A percentile compares a stretch with the other conserved stretches of the same genome.
Evolutionary conservation across 2,113 vertebrate species (phyloP).

Genomic region (Oenanthe melanoleuca): DNA sequence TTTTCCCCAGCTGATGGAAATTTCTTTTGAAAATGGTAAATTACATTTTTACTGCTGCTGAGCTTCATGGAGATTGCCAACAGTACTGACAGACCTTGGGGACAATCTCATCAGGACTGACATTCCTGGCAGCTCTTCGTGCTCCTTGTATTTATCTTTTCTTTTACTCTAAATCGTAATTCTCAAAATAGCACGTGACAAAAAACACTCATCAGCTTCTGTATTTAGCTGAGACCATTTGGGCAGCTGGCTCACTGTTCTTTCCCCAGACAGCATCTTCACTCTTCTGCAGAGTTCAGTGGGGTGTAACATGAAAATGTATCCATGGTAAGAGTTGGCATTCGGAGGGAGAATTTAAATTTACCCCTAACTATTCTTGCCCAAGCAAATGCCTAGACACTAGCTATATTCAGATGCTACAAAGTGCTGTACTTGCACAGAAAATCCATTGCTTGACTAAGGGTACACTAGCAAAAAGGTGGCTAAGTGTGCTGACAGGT

Average conservation of each 20-base stretch:
- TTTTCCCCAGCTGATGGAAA: background rate
- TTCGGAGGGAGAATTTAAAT: constrained; percentile 11
- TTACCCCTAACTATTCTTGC: background rate
- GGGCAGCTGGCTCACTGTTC: background rate
- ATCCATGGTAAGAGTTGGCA: background rate
- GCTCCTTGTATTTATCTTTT: background rate
- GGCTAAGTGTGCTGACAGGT: background rate
- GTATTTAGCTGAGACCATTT: background rate
- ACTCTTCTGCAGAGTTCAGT: background rate
- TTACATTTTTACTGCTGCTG: background rate
- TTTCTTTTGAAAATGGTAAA: background rate
- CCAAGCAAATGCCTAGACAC: background rate
- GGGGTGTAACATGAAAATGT: background rate
- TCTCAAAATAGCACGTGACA: constrained; percentile 2
- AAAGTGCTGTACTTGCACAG: background rate
- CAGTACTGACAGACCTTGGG: background rate
- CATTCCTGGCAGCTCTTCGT: background rate
- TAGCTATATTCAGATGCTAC: background rate
- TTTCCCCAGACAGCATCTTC: background rate
- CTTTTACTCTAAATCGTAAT: background rate
- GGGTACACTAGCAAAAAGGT: background rate
- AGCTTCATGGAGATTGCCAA: background rate
- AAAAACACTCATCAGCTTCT: background rate
- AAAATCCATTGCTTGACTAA: background rate
- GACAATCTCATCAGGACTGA: background rate